A percentile compares a stretch with the other conserved stretches of the same genome.
Evolutionary conservation across 2,888 invertebrate species (phyloP).

Genomic region (Sialis fuliginosa): DNA sequence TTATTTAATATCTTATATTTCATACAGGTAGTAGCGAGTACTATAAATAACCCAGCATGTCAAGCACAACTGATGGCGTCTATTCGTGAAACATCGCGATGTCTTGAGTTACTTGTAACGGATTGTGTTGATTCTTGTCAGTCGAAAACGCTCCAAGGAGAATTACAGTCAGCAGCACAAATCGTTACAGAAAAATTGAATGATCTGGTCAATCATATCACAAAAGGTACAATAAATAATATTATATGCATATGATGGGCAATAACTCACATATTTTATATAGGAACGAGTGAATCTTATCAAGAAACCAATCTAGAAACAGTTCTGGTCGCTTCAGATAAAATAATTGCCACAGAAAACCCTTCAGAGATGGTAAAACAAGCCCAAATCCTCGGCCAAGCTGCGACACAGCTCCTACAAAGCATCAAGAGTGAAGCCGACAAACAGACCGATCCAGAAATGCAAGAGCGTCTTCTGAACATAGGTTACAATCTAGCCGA

Average conservation of each 20-base stretch:
- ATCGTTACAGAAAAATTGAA: slow-evolving; percentile 79
- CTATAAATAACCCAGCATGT: slow-evolving; percentile 61
- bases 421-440: slow-evolving; percentile 94
- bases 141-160: slow-evolving; percentile 47
- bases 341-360: slow-evolving; percentile 70
- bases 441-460: slow-evolving; percentile 65
- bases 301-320: slow-evolving; percentile 74
- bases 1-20: neutral
- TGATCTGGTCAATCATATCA: slow-evolving; percentile 78
- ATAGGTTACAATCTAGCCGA: slow-evolving; percentile 92
- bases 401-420: slow-evolving; percentile 84
- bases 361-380: slow-evolving; percentile 89
- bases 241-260: no score
- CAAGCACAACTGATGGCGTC: slow-evolving; percentile 86
- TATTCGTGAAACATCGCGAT: slow-evolving; percentile 78
- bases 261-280: slow-evolving; percentile 20
- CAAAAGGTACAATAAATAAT: slow-evolving; percentile 37
- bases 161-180: slow-evolving; percentile 67
- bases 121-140: slow-evolving; percentile 60
- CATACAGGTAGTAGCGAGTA: slow-evolving; percentile 59
- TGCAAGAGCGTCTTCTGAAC: slow-evolving; percentile 76
- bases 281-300: slow-evolving; percentile 39
- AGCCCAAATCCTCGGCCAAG: slow-evolving; percentile 79
- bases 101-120: slow-evolving; percentile 76
- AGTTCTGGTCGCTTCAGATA: slow-evolving; percentile 78